Evolutionary conservation across 1,140 invertebrate genomes (phyloP).

Genomic region (Sarcophaga peregrina): DNA sequence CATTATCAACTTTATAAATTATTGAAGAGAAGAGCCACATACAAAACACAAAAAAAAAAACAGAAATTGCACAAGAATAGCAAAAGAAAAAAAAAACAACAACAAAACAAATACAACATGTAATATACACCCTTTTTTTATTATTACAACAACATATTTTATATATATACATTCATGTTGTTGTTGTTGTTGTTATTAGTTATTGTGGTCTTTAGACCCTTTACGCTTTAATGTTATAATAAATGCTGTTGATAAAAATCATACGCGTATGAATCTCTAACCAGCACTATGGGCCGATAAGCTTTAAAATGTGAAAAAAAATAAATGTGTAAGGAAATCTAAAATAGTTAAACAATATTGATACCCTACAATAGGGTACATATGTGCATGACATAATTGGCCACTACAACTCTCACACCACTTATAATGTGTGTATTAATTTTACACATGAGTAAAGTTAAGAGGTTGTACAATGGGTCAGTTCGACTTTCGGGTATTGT

Average conservation of each 20-base stretch:
- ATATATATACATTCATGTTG: neutral
- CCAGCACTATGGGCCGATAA: neutral
- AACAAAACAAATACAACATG: too few species aligned
- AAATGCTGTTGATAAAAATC: neutral
- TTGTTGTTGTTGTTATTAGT: neutral
- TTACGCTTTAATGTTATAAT: slow-evolving; percentile 14
- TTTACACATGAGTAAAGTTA: too few species aligned
- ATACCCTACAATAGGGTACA: too few species aligned
- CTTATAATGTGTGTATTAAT: too few species aligned
- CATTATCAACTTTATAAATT: slow-evolving; percentile 16
- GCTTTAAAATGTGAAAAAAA: neutral
- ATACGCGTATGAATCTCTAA: neutral
- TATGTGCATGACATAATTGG: neutral
- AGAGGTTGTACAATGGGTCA: too few species aligned
- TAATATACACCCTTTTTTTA: too few species aligned
- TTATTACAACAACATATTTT: neutral
- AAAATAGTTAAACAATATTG: neutral
- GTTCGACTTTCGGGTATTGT: too few species aligned
- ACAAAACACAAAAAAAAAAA: neutral
- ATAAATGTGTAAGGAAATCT: neutral
- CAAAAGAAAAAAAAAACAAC: too few species aligned
- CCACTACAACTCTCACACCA: neutral
- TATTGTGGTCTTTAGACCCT: neutral
- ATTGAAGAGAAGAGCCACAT: neutral
- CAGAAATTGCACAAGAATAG: neutral